Evolutionary conservation across 2,113 vertebrate species (phyloP).

Genomic region (Pomatorhinus ruficollis): DNA sequence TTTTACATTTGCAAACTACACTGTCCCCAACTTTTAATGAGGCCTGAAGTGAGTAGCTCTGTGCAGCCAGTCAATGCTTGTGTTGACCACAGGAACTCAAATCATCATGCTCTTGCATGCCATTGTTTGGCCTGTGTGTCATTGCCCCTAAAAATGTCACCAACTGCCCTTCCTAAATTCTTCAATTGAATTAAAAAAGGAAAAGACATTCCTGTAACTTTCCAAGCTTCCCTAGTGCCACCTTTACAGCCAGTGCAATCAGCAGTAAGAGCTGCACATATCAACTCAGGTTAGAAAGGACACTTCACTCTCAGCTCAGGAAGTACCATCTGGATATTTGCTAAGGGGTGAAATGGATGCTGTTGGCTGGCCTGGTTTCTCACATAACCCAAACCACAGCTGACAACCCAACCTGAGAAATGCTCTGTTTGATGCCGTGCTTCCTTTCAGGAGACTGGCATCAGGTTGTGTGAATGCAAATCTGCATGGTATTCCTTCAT

Average conservation of each 20-base stretch:
- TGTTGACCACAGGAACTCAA: background rate
- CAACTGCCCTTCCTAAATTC: background rate
- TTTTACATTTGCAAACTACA: background rate
- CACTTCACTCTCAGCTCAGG: background rate
- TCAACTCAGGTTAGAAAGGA: background rate
- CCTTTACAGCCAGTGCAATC: background rate
- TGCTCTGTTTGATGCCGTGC: background rate
- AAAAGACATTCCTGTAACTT: background rate
- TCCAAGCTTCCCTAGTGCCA: background rate
- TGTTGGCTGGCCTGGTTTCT: background rate
- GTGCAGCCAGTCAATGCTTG: background rate
- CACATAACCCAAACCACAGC: background rate
- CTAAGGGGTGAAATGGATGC: background rate
- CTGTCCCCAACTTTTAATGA: background rate
- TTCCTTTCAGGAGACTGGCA: background rate
- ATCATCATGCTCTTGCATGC: fast-evolving
- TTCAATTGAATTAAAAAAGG: background rate
- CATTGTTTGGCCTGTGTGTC: background rate
- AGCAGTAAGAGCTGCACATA: fast-evolving
- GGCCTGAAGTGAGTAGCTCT: background rate
- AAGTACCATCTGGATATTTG: background rate
- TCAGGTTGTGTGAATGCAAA: background rate
- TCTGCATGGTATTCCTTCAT: background rate
- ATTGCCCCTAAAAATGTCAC: background rate
- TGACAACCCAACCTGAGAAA: background rate